Evolutionary conservation across 2,113 vertebrate species (phyloP).

Genomic region (Oophaga pumilio): DNA sequence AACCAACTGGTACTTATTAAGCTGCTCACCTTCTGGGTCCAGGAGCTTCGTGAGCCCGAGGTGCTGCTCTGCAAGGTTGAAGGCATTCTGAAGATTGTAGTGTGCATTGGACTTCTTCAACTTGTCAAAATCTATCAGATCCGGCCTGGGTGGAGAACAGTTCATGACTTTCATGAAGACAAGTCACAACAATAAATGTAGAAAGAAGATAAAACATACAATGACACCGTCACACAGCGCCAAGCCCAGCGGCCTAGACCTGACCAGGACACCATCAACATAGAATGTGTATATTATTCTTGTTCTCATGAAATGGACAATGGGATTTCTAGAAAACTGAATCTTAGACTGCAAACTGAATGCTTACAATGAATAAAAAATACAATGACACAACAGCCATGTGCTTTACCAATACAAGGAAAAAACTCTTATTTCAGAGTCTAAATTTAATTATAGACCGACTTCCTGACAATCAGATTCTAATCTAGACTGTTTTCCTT

Average conservation of each 20-base stretch:
- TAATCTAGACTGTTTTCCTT: conserved; percentile 3
- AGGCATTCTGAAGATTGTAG: conserved; percentile 97
- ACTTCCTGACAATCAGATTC: not conserved
- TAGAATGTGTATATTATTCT: not conserved
- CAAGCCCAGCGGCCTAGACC: not conserved
- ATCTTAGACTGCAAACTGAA: not conserved
- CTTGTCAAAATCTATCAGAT: conserved; percentile 97
- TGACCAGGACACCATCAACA: not conserved
- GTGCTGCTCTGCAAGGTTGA: conserved; percentile 95
- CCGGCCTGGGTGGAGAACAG: conserved; percentile 77
- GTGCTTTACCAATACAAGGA: not conserved
- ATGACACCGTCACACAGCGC: not conserved
- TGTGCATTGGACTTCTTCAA: conserved; percentile 98
- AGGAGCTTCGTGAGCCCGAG: conserved; percentile 93
- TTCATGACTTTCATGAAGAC: conserved; percentile 2
- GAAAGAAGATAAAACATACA: not conserved
- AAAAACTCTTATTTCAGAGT: not conserved
- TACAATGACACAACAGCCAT: not conserved
- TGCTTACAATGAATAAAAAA: not conserved
- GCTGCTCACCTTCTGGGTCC: conserved; percentile 88
- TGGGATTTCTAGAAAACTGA: too few species aligned
- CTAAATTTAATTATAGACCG: not conserved
- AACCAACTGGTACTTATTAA: not conserved
- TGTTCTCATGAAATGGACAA: not conserved
- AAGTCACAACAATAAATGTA: not conserved